A percentile compares a stretch with the other conserved stretches of the same genome.
Evolutionary conservation across 2,797 vertebrate genomes (phyloP).

Genomic region (Lycodopsis pacificus): DNA sequence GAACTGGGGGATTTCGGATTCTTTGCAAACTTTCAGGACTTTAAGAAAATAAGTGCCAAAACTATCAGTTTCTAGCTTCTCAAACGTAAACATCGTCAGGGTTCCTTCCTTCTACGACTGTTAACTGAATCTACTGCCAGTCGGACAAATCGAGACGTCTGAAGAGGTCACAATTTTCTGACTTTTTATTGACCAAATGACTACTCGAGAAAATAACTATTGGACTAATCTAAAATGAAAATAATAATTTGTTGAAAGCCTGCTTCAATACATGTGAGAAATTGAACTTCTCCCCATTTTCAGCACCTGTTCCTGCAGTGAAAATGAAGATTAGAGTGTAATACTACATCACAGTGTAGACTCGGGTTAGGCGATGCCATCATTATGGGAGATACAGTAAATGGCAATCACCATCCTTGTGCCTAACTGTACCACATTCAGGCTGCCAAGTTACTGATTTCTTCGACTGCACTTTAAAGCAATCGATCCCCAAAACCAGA

Average conservation of each 20-base stretch:
- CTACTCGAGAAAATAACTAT: neutral
- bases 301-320: neutral
- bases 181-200: neutral
- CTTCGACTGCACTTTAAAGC: neutral
- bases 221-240: neutral
- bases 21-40: slow-evolving; percentile 5
- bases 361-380: neutral
- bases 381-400: neutral
- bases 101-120: neutral
- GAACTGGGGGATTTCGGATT: slow-evolving; percentile 28
- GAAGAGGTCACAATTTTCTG: neutral
- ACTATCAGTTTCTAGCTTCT: neutral
- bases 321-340: neutral
- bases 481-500: neutral
- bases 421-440: neutral
- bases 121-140: neutral
- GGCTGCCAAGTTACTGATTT: neutral
- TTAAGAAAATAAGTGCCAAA: neutral
- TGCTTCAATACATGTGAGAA: too few relatives aligned
- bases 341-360: neutral
- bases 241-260: neutral
- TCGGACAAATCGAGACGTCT: neutral
- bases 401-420: neutral
- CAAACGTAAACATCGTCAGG: neutral
- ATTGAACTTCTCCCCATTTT: neutral